Conservation (phyloP, 2,113 vertebrate genomes). For the Scomber colias region DNA sequence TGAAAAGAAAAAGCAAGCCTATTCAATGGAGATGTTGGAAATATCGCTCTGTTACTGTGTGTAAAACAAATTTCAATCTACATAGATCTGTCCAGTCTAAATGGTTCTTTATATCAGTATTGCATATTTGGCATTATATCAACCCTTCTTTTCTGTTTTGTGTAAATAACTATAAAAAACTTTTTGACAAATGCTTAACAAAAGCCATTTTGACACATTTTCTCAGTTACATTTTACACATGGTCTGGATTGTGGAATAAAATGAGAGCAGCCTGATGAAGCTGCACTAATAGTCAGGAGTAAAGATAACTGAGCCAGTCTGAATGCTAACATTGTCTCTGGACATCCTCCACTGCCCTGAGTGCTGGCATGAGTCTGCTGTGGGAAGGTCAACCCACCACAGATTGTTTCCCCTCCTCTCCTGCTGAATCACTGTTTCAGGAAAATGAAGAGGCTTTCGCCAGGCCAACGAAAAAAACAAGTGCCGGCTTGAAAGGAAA, state of each 20-base stretch:
- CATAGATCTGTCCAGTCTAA: too few relatives aligned
- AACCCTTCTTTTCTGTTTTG: too few relatives aligned
- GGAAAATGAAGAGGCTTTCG: slow-evolving; percentile 42
- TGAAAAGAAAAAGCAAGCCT: background rate
- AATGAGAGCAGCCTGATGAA: slow-evolving; percentile 13
- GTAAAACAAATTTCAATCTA: too few relatives aligned
- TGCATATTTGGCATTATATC: background rate
- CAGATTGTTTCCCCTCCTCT: slow-evolving; percentile 25
- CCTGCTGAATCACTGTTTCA: slow-evolving; percentile 59
- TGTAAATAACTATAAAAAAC: too few relatives aligned
- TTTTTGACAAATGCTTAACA: background rate
- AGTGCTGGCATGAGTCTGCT: slow-evolving; percentile 30
- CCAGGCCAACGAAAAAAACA: slow-evolving; percentile 42
- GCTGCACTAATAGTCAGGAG: background rate
- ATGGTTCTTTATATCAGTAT: too few relatives aligned
- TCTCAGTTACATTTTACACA: background rate
- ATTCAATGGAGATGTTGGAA: too few relatives aligned
- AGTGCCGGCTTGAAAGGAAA: slow-evolving; percentile 26
- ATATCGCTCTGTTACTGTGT: too few relatives aligned
- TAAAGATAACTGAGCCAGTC: slow-evolving; percentile 11
- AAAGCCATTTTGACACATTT: background rate
- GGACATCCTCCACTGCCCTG: slow-evolving; percentile 30
- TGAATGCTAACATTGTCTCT: slow-evolving; percentile 41
- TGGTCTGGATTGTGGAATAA: background rate
- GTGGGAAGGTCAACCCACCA: slow-evolving; percentile 43